Percentiles rank a stretch among this genome's conserved stretches.
Evolutionary conservation across 2,888 invertebrate species (phyloP).

Genomic region (Nysson spinosus): DNA sequence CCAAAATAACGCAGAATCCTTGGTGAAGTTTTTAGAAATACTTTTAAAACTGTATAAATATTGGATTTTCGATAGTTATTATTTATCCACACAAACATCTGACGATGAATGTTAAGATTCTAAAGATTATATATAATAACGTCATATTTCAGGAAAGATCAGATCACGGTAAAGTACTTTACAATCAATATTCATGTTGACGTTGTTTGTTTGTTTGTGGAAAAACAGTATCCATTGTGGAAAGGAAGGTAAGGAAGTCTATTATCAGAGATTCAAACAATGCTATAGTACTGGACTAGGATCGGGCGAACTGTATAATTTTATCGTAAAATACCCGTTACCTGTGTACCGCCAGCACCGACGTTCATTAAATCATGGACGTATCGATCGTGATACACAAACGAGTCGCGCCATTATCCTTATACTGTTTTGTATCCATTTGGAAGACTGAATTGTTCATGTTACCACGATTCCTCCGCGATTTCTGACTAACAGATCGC

Average conservation of each 20-base stretch:
- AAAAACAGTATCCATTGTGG: constrained; percentile 16
- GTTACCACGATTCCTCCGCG: constrained; percentile 37
- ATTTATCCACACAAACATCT: no score
- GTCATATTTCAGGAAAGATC: constrained; percentile 1
- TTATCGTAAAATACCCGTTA: constrained; percentile 60
- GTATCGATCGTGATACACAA: constrained; percentile 47
- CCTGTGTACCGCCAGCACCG: constrained; percentile 26
- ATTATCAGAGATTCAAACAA: constrained; percentile 44
- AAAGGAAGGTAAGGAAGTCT: constrained; percentile 35
- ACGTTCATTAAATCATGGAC: constrained; percentile 56
- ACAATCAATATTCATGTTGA: constrained; percentile 29
- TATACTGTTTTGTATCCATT: constrained; percentile 52
- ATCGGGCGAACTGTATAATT: constrained; percentile 54
- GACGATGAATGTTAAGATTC: no score
- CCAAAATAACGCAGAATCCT: no score
- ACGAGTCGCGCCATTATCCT: constrained; percentile 49
- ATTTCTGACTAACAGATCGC: constrained; percentile 18
- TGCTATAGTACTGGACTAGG: constrained; percentile 23
- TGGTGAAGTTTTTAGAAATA: no score
- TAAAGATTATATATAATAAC: not conserved
- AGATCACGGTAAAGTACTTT: not conserved
- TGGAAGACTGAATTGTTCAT: constrained; percentile 39
- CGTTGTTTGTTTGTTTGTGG: constrained; percentile 31
- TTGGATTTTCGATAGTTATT: no score
- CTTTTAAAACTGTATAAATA: no score